Evolutionary conservation across 2,113 vertebrate genomes (phyloP), one percentile per base, ranked within the genome.

Genomic region (Canis aureus): DNA sequence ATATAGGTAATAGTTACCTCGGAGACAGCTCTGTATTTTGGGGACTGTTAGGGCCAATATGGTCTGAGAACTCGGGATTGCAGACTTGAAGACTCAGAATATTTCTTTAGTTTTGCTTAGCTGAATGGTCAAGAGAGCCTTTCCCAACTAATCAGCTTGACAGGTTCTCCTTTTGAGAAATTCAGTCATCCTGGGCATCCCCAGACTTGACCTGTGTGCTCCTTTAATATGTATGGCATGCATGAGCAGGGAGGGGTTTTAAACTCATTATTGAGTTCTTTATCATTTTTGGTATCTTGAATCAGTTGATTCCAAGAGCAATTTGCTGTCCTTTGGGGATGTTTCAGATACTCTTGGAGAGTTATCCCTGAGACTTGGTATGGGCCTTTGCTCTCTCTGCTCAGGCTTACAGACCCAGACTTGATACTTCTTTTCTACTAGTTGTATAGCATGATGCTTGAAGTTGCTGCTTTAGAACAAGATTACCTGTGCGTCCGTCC

Each of bases 111-210:
- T 74, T 92, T 93, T 67, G 27, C 64, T 57, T 59, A 93, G 20
- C 9, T 73, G 69, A 89, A n/a, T 51, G 49, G 55, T 64, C 57
- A 88, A 84, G 49, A 62, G 29, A 79, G 12, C 4, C 27, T 51
- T 92, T 80, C 82, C n/a, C 15, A 91, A 76, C 49, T 86, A 55
- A 59, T 92, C 76, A 84, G 29, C 53, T 55, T 91, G 74, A 55
- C 51, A 27, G 27, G 8, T n/a, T 80, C 43, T 85, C 23, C 78
- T 60, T 49, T 27, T 12, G 35, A 94, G 86, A 74, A 97, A 95
- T 95, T 57, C 62, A 29, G 43, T 95, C 43, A 88, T 84, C 2
- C 55, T 71, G 23, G 17, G 49, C 35, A 49, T 76, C 35, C 20
- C 51, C n/a, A 17, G 22, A n/a, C 32, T 43, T 67, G 11, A 35